phyloP scores from a whole-genome alignment of 2,888 invertebrate species.

The Galeopsomyia nigrocyanea region DNA sequence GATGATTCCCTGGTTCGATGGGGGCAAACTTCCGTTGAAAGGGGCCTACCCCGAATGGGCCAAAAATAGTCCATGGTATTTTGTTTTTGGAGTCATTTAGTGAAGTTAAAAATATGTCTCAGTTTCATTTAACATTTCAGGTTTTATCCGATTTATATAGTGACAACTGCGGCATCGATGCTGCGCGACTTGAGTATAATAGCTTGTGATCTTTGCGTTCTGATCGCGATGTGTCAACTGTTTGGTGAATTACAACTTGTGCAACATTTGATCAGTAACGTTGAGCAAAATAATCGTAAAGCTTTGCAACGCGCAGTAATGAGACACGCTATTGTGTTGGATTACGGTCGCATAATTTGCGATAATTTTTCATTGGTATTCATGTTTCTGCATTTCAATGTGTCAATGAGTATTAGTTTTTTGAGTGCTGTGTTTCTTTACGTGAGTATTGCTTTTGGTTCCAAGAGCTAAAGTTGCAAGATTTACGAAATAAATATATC shows the following conservation, averaged over 20 bases:
- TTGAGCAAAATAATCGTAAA: neutral
- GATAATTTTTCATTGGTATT: neutral
- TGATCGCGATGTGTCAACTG: constrained; percentile 19
- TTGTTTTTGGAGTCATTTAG: neutral
- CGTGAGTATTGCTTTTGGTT: neutral
- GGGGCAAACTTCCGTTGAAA: neutral
- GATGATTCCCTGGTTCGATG: neutral
- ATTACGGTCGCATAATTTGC: constrained; percentile 11
- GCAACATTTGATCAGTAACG: neutral
- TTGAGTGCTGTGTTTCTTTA: neutral
- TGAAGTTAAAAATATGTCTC: no score
- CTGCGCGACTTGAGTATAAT: neutral
- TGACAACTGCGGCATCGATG: neutral
- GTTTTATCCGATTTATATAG: constrained; percentile 3
- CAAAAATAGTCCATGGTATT: no score
- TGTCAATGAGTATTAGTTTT: neutral
- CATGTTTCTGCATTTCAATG: neutral
- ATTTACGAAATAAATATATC: neutral
- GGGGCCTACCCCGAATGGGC: neutral
- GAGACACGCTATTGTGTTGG: neutral
- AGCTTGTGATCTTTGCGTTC: neutral
- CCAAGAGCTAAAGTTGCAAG: neutral
- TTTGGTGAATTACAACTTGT: constrained; percentile 2
- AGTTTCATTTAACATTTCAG: no score
- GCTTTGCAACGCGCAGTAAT: neutral